Percentiles rank a stretch among this genome's conserved stretches.
These are phyloP conservation scores for Phytoseiulus persimilis DNA, from an alignment of 2,888 invertebrate species.

Conservation along the genomic window DNA sequence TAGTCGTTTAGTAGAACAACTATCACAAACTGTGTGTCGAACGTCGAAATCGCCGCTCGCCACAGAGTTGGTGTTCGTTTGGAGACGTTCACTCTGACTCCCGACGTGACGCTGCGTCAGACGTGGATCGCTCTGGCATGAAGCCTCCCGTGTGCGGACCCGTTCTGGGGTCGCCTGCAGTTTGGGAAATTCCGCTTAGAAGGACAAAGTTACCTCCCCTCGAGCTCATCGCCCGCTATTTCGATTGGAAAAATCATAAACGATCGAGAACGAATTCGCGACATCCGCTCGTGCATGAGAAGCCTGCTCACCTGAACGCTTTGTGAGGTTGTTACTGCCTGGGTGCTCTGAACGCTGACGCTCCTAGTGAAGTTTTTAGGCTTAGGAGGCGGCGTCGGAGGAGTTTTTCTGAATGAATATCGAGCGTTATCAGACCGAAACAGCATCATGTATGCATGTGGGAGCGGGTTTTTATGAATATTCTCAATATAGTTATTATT, in stretches of 20 bases:
- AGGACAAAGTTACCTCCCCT: too few species aligned
- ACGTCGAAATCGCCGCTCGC: constrained; percentile 29
- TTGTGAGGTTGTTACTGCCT: background rate
- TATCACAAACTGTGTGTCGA: constrained; percentile 28
- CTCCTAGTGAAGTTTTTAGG: constrained; percentile 10
- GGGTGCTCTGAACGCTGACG: background rate
- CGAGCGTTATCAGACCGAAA: background rate
- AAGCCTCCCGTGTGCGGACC: constrained; percentile 11
- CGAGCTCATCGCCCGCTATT: too few species aligned
- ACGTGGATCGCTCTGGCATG: background rate
- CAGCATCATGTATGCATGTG: too few species aligned
- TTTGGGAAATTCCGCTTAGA: background rate
- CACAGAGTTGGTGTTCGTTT: constrained; percentile 11
- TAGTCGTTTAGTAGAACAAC: background rate
- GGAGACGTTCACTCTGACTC: constrained; percentile 24
- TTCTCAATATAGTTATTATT: too few species aligned
- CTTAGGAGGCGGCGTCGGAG: constrained; percentile 9
- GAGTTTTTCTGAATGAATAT: background rate
- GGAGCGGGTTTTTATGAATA: too few species aligned
- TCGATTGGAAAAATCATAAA: background rate
- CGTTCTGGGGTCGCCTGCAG: constrained; percentile 8
- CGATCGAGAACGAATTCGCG: constrained; percentile 16
- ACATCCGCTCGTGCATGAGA: background rate
- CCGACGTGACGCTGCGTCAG: background rate
- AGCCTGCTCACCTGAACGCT: background rate